Base-by-base conservation (phyloP, 2,797 vertebrate genomes). In the Cossypha heuglini region DNA sequence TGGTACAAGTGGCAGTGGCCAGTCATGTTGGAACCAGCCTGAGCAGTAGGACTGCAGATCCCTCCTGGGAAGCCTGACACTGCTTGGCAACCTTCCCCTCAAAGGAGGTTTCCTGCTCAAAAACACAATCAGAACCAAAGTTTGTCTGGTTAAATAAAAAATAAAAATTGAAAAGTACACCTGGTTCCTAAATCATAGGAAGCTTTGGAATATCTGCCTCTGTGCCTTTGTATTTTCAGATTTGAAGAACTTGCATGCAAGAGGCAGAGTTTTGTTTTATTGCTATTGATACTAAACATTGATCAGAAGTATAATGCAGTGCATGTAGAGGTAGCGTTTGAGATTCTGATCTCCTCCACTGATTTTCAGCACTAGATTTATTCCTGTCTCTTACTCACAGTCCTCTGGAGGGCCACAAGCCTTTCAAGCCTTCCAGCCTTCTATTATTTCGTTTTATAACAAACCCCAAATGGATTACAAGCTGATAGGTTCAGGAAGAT, bases 21-120 rank as follows among this genome's bases (percentile, higher is more conserved):
- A 35, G 45, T 91, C 86, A 59, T 33, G 67, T 59, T 92, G 83
- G 90, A 93, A 81, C 74, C 91, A 90, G 26, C 38, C 46, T 8
- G 72, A 86, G 80, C 86, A 64, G 24, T 2, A 55, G 76, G 90
- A 83, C 43, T 78, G 86, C 86, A 57, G 45, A 54, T 61, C 61
- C 90, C 38, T 84, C 61, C 48, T 11, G 31, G 48, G 66, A 72
- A 72, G 5, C 37, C 31, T 86, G 7, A 58, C 6, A 8, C 58
- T 81, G 40, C 58, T 37, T n/a, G 71, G 77, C 49, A 40, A 15
- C 38, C 37, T 86, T 83, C n/a, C 19, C 29, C 21, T 35, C 26
- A 19, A 11, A 43, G 58, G 67, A 69, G 19, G 9, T 68, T 90
- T 86, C 33, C 86, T 74, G 35, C 63, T 71, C 58, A 74, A 75